These are phyloP conservation scores for Potamarius usumacintae DNA, from an alignment of 2,113 vertebrate genomes.

Conservation along the genomic window DNA sequence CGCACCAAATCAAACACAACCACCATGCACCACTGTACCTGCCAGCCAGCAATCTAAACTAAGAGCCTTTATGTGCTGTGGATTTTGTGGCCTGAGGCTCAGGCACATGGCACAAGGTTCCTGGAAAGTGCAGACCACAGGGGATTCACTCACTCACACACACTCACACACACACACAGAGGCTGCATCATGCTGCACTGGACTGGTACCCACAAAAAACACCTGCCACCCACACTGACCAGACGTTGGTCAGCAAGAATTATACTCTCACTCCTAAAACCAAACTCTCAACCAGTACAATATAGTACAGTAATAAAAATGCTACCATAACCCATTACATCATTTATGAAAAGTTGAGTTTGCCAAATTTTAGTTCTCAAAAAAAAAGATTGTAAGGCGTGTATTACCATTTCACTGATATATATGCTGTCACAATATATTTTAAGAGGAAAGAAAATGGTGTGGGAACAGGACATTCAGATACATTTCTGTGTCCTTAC, in stretches of 20 bases:
- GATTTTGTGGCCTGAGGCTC: constrained; percentile 65
- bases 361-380: neutral
- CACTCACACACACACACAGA: neutral
- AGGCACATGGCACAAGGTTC: constrained; percentile 55
- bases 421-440: constrained; percentile 13
- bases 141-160: constrained; percentile 32
- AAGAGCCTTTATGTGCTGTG: constrained; percentile 60
- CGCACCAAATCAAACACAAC: constrained; percentile 27
- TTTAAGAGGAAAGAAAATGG: constrained; percentile 22
- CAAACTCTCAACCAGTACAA: constrained; percentile 24
- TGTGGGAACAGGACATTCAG: constrained; percentile 22
- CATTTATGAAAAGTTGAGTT: neutral
- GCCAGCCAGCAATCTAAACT: constrained; percentile 54
- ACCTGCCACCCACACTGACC: constrained; percentile 63
- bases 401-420: constrained; percentile 15
- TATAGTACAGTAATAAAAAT: constrained; percentile 3
- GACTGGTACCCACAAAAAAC: constrained; percentile 55
- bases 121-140: constrained; percentile 48
- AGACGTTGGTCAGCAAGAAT: constrained; percentile 59
- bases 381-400: neutral
- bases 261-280: neutral
- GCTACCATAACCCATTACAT: neutral
- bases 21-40: constrained; percentile 38
- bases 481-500: constrained; percentile 10
- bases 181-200: constrained; percentile 48